These are phyloP conservation scores for Narcine bancroftii DNA, from an alignment of 2,113 vertebrate species.

Conservation along the genomic window DNA sequence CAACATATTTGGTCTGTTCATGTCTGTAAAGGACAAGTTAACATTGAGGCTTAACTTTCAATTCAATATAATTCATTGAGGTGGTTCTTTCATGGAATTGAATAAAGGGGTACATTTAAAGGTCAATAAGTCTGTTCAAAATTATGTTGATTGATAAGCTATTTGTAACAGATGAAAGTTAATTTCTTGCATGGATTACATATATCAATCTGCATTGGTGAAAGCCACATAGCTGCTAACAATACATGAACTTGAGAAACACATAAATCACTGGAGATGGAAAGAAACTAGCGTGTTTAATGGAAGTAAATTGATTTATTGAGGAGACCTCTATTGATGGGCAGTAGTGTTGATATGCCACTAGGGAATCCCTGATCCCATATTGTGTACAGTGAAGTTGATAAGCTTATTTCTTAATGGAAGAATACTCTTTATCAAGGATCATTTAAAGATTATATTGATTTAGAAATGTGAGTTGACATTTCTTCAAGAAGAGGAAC, in stretches of 20 bases:
- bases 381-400: neutral
- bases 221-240: neutral
- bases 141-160: no score
- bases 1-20: neutral
- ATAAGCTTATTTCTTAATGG: neutral
- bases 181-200: no score
- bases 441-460: neutral
- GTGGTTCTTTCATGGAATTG: neutral
- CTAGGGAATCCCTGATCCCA: neutral
- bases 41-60: neutral
- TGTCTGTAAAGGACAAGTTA: neutral
- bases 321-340: neutral
- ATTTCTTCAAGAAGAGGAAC: neutral
- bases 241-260: neutral
- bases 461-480: neutral
- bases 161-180: no score
- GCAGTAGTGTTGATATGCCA: neutral
- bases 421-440: neutral
- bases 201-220: neutral
- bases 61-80: neutral
- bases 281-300: neutral
- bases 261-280: neutral
- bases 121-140: no score
- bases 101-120: neutral
- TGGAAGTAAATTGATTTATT: neutral